A percentile compares a stretch with the other conserved stretches of the same genome.
phyloP scores from a whole-genome alignment of 2,797 vertebrate species.

The Heterohyrax brucei region DNA sequence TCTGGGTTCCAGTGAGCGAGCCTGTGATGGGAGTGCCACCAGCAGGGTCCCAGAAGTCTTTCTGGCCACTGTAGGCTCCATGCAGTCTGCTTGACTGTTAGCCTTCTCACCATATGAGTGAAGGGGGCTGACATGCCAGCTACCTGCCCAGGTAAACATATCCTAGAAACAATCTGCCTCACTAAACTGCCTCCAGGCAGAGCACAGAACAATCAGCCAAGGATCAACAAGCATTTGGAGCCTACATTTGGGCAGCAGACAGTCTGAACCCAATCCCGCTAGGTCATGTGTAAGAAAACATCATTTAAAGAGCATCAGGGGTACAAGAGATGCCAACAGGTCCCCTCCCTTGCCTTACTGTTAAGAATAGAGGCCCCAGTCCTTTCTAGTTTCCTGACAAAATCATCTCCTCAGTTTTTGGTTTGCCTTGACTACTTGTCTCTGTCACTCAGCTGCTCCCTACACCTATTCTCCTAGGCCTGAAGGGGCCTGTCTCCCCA shows the following conservation, averaged over 20 bases:
- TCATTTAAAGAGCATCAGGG: constrained; percentile 59
- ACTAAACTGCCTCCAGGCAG: constrained; percentile 37
- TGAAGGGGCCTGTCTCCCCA: constrained; percentile 12
- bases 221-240: constrained; percentile 54
- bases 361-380: constrained; percentile 32
- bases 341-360: not conserved
- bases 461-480: not conserved
- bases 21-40: constrained; percentile 73
- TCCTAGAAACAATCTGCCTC: constrained; percentile 43
- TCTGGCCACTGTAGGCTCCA: constrained; percentile 56
- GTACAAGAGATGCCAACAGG: not conserved
- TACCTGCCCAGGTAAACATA: constrained; percentile 65
- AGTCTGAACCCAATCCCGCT: constrained; percentile 35
- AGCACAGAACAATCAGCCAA: constrained; percentile 35
- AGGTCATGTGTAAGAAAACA: constrained; percentile 45
- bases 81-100: constrained; percentile 50
- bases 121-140: constrained; percentile 52
- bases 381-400: constrained; percentile 53
- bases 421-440: constrained; percentile 36
- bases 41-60: constrained; percentile 31
- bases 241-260: constrained; percentile 1
- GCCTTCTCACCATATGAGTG: constrained; percentile 60
- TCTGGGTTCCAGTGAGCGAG: constrained; percentile 78
- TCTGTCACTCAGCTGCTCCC: constrained; percentile 43
- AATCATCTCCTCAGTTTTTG: not conserved